Base-by-base conservation (phyloP, 1,140 invertebrate genomes). In the Spodoptera litura region DNA sequence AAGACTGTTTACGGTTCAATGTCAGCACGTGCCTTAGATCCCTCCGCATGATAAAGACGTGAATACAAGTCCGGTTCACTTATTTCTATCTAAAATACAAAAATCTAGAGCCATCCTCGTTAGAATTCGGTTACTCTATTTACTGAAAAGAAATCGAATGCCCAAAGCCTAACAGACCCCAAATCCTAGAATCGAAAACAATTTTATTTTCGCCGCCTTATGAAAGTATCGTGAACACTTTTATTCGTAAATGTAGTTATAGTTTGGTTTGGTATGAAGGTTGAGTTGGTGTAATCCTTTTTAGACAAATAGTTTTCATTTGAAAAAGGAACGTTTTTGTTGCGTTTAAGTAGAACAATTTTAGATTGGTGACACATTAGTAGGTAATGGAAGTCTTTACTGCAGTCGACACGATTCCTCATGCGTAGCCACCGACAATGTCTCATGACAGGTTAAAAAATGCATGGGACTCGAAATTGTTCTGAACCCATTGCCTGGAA, bases 401-500 rank as follows among this genome's bases (percentile, higher is more conserved):
- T 15, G 11, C 59, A 13, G 59, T 20, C 62, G 13, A 12, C n/a
- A 31, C 49, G n/a, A 64, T 31, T 61, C 2, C 31, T 62, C 38
- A 44, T 75, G 13, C 49, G 49, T 13, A 38, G 10, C 59, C 25
- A 49, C 27, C 15, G 12, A 66, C 55, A 59, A 20, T n/a, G 58
- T 59, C 55, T 15, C 20, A 53, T 55, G 51, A 78, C 58, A 31
- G 56, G 55, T 80, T 82, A 76, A 75, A 78, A 78, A 85, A 81
- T 82, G 73, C 80, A 81, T 53, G 51, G 44, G 52, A 61, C 70
- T 81, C 71, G 79, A 82, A 82, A 87, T 87, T 87, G 81, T 84
- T 85, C 78, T 80, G 77, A 79, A 84, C 83, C 78, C 76, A 85
- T 85, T 87, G 81, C 55, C 83, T 85, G 81, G 83, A 89, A 87